Percentiles rank a stretch among this genome's conserved stretches.
Evolutionary conservation across 2,888 invertebrate genomes (phyloP).

Genomic region (Perdita meconis): DNA sequence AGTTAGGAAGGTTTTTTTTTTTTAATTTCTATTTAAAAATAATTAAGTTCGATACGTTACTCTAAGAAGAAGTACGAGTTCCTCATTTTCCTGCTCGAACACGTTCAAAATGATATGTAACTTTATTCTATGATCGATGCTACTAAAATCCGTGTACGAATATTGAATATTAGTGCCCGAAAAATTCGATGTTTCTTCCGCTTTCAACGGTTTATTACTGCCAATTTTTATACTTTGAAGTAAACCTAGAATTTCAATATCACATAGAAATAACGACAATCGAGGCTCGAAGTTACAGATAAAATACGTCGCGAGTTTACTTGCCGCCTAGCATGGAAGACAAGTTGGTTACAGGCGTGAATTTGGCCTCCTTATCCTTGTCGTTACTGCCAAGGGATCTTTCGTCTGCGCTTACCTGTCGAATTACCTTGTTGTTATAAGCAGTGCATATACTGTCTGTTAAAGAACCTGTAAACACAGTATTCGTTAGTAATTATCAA

Average conservation of each 20-base stretch:
- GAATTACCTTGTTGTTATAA: conserved; percentile 84
- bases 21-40: not conserved
- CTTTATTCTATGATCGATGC: conserved; percentile 87
- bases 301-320: conserved; percentile 36
- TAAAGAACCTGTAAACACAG: conserved; percentile 83
- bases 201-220: conserved; percentile 82
- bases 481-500: conserved; percentile 12
- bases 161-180: conserved; percentile 84
- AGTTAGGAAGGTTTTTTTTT: not conserved
- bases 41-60: conserved; percentile 76
- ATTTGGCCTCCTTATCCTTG: conserved; percentile 67
- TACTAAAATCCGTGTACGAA: conserved; percentile 85
- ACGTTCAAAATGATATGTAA: conserved; percentile 86
- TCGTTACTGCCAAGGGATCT: conserved; percentile 58
- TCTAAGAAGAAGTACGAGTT: conserved; percentile 85
- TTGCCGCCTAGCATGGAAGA: conserved; percentile 85
- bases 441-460: conserved; percentile 87
- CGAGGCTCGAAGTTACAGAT: not conserved
- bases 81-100: conserved; percentile 86
- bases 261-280: not conserved
- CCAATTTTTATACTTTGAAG: conserved; percentile 84
- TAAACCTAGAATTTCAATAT: conserved; percentile 80
- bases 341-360: conserved; percentile 76
- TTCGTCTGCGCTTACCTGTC: conserved; percentile 68
- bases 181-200: conserved; percentile 72